Conservation (phyloP, 2,797 vertebrate species). For the Gouania willdenowi region DNA sequence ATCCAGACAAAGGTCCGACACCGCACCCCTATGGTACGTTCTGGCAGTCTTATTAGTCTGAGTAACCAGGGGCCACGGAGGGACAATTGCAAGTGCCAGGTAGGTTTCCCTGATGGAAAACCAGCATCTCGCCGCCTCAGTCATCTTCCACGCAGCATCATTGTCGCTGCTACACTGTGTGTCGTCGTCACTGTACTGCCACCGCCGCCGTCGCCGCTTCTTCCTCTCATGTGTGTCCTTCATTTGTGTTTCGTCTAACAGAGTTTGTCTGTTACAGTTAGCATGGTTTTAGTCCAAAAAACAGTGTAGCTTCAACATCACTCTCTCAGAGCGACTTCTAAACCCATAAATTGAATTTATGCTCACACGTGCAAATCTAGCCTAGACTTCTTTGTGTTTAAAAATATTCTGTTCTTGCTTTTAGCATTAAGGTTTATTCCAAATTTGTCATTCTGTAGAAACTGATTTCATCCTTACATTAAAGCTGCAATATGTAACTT, state of each 20-base stretch:
- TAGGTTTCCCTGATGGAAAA: conserved; percentile 56
- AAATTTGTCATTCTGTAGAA: too few species aligned
- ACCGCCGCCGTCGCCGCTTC: conserved; percentile 10
- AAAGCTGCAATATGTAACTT: too few species aligned
- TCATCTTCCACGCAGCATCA: conserved; percentile 36
- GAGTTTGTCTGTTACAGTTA: too few species aligned
- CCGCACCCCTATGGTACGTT: conserved; percentile 97
- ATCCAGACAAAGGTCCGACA: conserved; percentile 98
- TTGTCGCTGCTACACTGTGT: conserved; percentile 35
- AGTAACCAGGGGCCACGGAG: conserved; percentile 75
- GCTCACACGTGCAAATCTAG: too few species aligned
- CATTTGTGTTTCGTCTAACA: not conserved
- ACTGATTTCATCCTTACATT: too few species aligned
- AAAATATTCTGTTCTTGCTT: too few species aligned
- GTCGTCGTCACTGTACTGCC: conserved; percentile 13
- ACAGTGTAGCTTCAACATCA: too few species aligned
- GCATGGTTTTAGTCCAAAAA: too few species aligned
- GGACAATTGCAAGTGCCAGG: conserved; percentile 75
- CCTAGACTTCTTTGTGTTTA: too few species aligned
- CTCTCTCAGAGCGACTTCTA: too few species aligned
- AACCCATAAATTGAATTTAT: too few species aligned
- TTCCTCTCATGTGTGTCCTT: not conserved
- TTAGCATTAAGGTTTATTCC: too few species aligned
- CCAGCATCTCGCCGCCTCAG: conserved; percentile 38
- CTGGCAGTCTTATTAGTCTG: conserved; percentile 82